A percentile compares a stretch with the other conserved stretches of the same genome.
phyloP scores from a whole-genome alignment of 2,888 invertebrate species.

The Thecophora atra region DNA sequence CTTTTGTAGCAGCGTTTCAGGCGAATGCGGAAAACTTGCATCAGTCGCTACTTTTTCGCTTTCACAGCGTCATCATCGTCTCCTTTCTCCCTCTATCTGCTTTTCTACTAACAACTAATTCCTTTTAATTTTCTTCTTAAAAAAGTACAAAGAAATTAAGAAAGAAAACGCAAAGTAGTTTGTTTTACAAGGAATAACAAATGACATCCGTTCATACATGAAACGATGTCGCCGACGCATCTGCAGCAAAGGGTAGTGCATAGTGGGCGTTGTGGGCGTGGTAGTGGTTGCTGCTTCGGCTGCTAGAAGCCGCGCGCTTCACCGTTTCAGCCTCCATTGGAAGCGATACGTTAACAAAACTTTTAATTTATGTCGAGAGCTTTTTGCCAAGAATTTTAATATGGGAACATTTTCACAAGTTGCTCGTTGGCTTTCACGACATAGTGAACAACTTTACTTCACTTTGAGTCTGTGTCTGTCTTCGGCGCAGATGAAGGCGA shows the following conservation, averaged over 20 bases:
- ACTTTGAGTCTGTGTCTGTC: too few relatives aligned
- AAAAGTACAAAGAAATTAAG: neutral
- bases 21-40: too few relatives aligned
- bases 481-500: neutral
- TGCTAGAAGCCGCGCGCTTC: neutral
- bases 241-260: slow-evolving; percentile 17
- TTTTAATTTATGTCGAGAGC: slow-evolving; percentile 66
- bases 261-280: neutral
- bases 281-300: neutral
- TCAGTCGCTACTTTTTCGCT: too few relatives aligned
- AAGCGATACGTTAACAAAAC: slow-evolving; percentile 54
- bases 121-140: slow-evolving; percentile 40
- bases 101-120: slow-evolving; percentile 31
- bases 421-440: slow-evolving; percentile 14
- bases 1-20: too few relatives aligned
- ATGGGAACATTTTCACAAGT: slow-evolving; percentile 58
- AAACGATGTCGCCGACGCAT: slow-evolving; percentile 24
- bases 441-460: neutral
- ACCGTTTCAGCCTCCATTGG: neutral
- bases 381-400: slow-evolving; percentile 65
- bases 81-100: neutral
- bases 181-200: slow-evolving; percentile 51
- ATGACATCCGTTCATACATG: slow-evolving; percentile 43
- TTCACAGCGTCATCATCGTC: too few relatives aligned
- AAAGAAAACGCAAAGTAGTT: slow-evolving; percentile 38